Percentiles rank a stretch among this genome's conserved stretches.
phyloP scores from a whole-genome alignment of 2,888 invertebrate genomes.

The Brachycybe producta region DNA sequence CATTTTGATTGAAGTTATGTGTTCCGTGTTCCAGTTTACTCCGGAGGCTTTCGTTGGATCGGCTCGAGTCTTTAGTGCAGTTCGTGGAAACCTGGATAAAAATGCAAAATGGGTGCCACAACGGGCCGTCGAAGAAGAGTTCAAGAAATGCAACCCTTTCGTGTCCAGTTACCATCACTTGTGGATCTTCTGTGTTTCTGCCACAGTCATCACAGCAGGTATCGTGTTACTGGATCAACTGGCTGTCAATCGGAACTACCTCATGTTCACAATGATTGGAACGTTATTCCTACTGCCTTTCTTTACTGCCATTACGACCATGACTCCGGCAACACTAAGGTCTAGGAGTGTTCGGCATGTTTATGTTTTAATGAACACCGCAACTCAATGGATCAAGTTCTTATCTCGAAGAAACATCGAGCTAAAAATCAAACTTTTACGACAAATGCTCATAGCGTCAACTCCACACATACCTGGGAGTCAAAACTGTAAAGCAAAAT shows the following conservation, averaged over 20 bases:
- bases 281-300: slow-evolving; percentile 20
- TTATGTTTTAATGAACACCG: no score
- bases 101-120: slow-evolving; percentile 20
- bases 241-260: slow-evolving; percentile 20
- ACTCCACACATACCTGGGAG: no score
- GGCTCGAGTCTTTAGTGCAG: slow-evolving; percentile 17
- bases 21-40: slow-evolving; percentile 20
- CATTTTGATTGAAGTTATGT: slow-evolving; percentile 18
- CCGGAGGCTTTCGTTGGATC: slow-evolving; percentile 20
- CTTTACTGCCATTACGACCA: slow-evolving; percentile 20
- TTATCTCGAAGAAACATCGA: no score
- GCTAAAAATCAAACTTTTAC: no score
- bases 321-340: slow-evolving; percentile 14
- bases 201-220: slow-evolving; percentile 9
- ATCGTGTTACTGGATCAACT: slow-evolving; percentile 18
- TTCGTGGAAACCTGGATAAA: slow-evolving; percentile 14
- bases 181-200: slow-evolving; percentile 18
- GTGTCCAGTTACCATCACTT: slow-evolving; percentile 17
- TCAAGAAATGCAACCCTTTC: slow-evolving; percentile 17
- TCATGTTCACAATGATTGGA: slow-evolving; percentile 21
- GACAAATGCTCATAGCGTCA: no score
- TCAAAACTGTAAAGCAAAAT: no score
- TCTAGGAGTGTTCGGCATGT: no score
- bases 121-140: slow-evolving; percentile 20
- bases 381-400: no score